Base-by-base conservation (phyloP, 2,113 vertebrate genomes). In the Haemorhous mexicanus region DNA sequence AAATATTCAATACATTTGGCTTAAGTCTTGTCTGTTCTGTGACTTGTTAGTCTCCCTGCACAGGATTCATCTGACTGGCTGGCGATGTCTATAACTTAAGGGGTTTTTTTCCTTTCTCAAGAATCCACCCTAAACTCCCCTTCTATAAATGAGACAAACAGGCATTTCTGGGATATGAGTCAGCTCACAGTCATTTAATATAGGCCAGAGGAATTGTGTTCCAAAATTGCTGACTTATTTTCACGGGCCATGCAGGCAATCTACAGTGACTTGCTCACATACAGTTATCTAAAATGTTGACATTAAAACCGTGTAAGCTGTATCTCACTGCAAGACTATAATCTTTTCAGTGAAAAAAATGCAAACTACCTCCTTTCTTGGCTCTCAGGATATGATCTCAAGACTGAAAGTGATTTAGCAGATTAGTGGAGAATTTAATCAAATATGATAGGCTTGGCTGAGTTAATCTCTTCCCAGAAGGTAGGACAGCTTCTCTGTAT, bases 91-190 rank as follows among this genome's bases (percentile, higher is more conserved):
- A 9, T 64, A 95, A 47, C 22, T n/a, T 46, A 55, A 46, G 10
- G 5, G 0, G 0, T 0, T 3, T 2, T 92, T 67, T 81, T 70
- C 27, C 9, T 89, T 88, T 84, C 30, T 89, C 27, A 72, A 12
- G 58, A 79, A 93, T 69, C 87, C 30, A 91, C 23, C 33, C 11
- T 63, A 73, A 78, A 41, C 47, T 89, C 27, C 49, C 22, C 58
- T 93, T 87, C 43, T 49, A 83, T 68, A 68, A 61, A 35, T 73
- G 85, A 73, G 58, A 85, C 87, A 69, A 90, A 7, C 78, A 93
- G n/a, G 23, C 17, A 39, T 88, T 93, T 85, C 84, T 92, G 72
- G 16, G 44, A 58, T 85, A 46, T 69, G 49, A 93, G 62, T 91
- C 78, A 91, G 22, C 67, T 79, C 53, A 79, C 24, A 83, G 62